phyloP scores from a whole-genome alignment of 53 echinoderm and acorn worm species.

The Astropecten irregularis region DNA sequence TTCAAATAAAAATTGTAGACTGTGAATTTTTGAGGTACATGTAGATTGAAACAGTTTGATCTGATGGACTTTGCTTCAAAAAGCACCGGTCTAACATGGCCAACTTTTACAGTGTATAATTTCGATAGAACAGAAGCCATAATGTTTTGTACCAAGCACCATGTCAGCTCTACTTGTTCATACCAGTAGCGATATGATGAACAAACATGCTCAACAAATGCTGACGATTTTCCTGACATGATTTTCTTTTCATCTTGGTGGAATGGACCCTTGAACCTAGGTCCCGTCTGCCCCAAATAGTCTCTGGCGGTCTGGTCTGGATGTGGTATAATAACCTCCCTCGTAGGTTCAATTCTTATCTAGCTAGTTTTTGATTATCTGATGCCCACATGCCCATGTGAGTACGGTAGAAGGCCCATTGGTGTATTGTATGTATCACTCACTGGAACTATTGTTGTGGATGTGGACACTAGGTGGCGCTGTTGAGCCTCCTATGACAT shows the following conservation, averaged over 20 bases:
- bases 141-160: neutral
- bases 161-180: neutral
- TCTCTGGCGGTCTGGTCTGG: constrained; percentile 5
- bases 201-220: constrained; percentile 31
- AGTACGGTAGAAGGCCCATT: neutral
- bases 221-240: constrained; percentile 3
- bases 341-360: constrained; percentile 10
- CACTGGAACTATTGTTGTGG: constrained; percentile 14
- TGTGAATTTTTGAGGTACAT: no score
- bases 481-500: constrained; percentile 20
- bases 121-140: neutral
- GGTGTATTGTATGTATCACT: neutral
- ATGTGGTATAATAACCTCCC: constrained; percentile 4
- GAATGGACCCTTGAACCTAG: constrained; percentile 29
- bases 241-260: constrained; percentile 3
- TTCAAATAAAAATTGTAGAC: no score
- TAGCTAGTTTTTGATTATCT: neutral
- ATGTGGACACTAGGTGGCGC: constrained; percentile 41
- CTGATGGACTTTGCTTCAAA: neutral
- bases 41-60: no score
- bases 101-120: constrained; percentile 1
- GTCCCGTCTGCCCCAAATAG: constrained; percentile 31
- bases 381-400: neutral
- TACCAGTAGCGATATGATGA: constrained; percentile 3
- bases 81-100: neutral